Evolutionary conservation across 2,113 vertebrate genomes (phyloP).

Genomic region (Oncorhynchus kisutch): DNA sequence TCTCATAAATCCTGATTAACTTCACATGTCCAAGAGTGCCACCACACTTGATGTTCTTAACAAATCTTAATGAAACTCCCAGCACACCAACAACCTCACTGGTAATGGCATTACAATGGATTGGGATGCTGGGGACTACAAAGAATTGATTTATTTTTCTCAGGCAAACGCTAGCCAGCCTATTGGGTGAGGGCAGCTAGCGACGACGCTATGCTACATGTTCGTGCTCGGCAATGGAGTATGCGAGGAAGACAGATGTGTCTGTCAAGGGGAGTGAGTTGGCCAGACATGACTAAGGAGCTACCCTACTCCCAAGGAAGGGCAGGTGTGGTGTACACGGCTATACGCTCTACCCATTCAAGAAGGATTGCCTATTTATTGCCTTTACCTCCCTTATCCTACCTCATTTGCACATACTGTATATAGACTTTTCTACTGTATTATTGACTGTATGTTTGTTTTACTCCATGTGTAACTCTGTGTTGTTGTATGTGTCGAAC

Average conservation of each 20-base stretch:
- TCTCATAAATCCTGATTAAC: not conserved
- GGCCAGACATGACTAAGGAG: slow-evolving; percentile 5
- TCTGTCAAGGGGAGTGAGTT: not conserved
- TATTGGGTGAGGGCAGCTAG: not conserved
- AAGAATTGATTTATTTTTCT: not conserved
- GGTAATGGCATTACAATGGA: slow-evolving; percentile 3
- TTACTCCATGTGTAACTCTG: no score
- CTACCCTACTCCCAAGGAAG: not conserved
- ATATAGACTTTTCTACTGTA: no score
- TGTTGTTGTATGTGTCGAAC: no score
- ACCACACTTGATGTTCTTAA: not conserved
- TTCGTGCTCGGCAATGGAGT: not conserved
- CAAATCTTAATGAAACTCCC: not conserved
- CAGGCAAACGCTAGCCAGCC: not conserved
- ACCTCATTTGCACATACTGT: no score
- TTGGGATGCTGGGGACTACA: not conserved
- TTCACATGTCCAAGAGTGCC: not conserved
- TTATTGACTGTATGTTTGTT: no score
- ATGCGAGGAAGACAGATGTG: not conserved
- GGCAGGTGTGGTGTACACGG: not conserved
- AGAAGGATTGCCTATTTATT: no score
- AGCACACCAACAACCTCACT: not conserved
- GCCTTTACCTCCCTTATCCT: no score
- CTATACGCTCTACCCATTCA: no score
- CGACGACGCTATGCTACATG: not conserved